Evolutionary conservation across 2,797 vertebrate genomes (phyloP), one percentile per base, ranked within the genome.

Genomic region (Ceryle rudis): DNA sequence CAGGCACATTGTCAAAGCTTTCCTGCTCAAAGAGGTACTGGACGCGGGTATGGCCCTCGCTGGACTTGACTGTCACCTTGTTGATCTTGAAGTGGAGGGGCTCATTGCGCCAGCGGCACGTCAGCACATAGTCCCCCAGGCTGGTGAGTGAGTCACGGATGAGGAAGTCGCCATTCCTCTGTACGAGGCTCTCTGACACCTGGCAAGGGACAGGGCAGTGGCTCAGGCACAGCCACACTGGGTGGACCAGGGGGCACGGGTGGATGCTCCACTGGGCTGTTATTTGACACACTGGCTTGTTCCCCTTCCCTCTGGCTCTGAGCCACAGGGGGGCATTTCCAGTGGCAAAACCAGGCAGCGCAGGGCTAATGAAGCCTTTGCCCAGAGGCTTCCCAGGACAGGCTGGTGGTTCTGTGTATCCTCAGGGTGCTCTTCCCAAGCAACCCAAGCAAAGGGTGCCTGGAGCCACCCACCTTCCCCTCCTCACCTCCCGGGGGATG

Each of bases 81-180:
- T 98, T 99, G 98, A 99, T 99, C 97, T 99, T 99, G 97, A 99
- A 99, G 96, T 99, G 99, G 83, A 99, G 97, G 19, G 98, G 98
- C 92, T 99, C 99, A 5, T 99, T 99, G 95, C 98, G 98, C 99
- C 99, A 99, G 80, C 99, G 99, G 95, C 99, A 99, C 0, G 99
- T 99, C 97, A 99, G 98, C 42, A 99, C 99, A 0, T 99, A 99
- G 97, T 99, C 99, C 0, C 99, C 99, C 52, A 98, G 96, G 54
- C 98, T 99, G 93, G 98, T 99, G 96, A 99, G 98, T 0, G 99
- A 99, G 97, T 99, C 99, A 0, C 99, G 99, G 89, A 99, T 99
- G 22, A 99, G 98, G 97, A 99, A 99, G 95, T 99, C 99, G 0
- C 99, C 99, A 0, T 99, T 99, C 60, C 99, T 98, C 89, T 99